These are phyloP conservation scores for Dendropsophus ebraccatus DNA, from an alignment of 2,113 vertebrate species.

Conservation along the genomic window DNA sequence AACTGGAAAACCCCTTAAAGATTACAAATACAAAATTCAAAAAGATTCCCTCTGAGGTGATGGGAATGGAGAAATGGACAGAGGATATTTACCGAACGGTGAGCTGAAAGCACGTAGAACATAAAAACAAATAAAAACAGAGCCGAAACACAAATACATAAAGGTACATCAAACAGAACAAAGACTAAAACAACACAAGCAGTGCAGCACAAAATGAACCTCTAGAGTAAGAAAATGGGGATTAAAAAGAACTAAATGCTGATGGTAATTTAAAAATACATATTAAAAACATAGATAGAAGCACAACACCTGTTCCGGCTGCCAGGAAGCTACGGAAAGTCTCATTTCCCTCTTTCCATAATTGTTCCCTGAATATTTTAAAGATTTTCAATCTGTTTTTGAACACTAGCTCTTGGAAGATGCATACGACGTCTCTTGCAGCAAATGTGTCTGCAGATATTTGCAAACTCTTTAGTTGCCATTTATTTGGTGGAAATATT, in stretches of 20 bases:
- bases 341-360: neutral
- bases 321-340: neutral
- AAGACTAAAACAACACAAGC: neutral
- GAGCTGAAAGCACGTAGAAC: neutral
- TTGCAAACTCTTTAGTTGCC: neutral
- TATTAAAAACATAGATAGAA: neutral
- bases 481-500: slow-evolving; percentile 29
- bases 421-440: neutral
- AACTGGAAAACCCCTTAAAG: too few relatives aligned
- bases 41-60: neutral
- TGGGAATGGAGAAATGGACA: neutral
- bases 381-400: neutral
- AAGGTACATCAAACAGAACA: neutral
- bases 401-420: neutral
- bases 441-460: neutral
- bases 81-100: neutral
- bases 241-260: neutral
- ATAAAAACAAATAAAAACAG: neutral
- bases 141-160: neutral
- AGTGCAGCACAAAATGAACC: neutral
- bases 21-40: neutral
- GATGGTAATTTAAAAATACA: neutral
- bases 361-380: neutral
- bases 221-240: neutral
- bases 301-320: neutral